phyloP scores from a whole-genome alignment of 92 coral and sea anemone genomes.

The Bergia puertoricense region DNA sequence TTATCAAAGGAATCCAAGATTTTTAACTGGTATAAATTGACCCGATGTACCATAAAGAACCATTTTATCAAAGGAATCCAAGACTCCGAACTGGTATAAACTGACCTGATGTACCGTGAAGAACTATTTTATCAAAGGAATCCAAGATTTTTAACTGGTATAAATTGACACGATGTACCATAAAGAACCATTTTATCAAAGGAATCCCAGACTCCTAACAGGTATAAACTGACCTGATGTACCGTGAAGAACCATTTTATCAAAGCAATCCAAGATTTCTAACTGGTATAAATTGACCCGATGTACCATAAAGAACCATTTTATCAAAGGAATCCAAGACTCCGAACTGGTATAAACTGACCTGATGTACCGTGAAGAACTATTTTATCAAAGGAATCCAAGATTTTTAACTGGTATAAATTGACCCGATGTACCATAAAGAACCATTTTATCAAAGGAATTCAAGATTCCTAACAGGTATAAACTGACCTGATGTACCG shows the following conservation, averaged over 20 bases:
- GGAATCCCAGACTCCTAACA: conserved; percentile 2
- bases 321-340: neutral
- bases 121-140: conserved; percentile 20
- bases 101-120: conserved; percentile 52
- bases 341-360: conserved; percentile 20
- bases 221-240: conserved; percentile 17
- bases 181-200: conserved; percentile 77
- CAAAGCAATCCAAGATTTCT: no score
- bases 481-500: conserved; percentile 21
- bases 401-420: neutral
- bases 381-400: conserved; percentile 70
- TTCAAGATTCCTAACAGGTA: no score
- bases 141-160: no score
- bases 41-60: conserved; percentile 23
- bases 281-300: conserved; percentile 11
- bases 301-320: conserved; percentile 51
- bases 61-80: no score
- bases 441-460: conserved; percentile 51
- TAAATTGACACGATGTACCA: conserved; percentile 60
- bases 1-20: conserved; percentile 58
- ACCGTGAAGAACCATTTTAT: conserved; percentile 51
- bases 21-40: conserved; percentile 19
- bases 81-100: neutral
- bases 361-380: conserved; percentile 73
- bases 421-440: conserved; percentile 68